phyloP scores from a whole-genome alignment of 2,797 vertebrate species.

The Coluber constrictor region DNA sequence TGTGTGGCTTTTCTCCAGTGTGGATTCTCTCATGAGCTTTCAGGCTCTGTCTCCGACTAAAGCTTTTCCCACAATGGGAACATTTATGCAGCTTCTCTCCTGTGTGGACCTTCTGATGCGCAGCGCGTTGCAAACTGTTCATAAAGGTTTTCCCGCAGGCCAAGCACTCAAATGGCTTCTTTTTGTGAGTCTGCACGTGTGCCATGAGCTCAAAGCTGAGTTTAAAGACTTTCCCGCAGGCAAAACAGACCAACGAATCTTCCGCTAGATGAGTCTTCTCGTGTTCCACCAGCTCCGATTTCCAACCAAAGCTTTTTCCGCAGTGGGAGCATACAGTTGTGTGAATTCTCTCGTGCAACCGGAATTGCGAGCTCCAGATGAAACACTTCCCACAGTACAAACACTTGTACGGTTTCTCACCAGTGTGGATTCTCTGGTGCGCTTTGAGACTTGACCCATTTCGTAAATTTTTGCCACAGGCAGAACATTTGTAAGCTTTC shows the following conservation, averaged over 20 bases:
- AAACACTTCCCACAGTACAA: conserved; percentile 1
- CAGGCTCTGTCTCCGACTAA: conserved; percentile 52
- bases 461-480: neutral
- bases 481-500: neutral
- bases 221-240: conserved; percentile 3
- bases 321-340: neutral
- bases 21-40: conserved; percentile 58
- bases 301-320: neutral
- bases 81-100: conserved; percentile 44
- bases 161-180: neutral
- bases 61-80: conserved; percentile 28
- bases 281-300: neutral
- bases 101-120: neutral
- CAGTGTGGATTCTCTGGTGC: conserved; percentile 1
- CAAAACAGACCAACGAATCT: neutral
- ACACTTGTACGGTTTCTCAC: neutral
- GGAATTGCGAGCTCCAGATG: neutral
- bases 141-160: neutral
- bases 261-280: neutral
- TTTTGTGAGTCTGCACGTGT: neutral
- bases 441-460: neutral
- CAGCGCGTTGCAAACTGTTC: neutral
- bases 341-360: neutral
- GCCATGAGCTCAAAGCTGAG: neutral
- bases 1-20: conserved; percentile 50